These are phyloP conservation scores for Leucophenga montana DNA, from an alignment of 2,888 invertebrate genomes.

Conservation along the genomic window DNA sequence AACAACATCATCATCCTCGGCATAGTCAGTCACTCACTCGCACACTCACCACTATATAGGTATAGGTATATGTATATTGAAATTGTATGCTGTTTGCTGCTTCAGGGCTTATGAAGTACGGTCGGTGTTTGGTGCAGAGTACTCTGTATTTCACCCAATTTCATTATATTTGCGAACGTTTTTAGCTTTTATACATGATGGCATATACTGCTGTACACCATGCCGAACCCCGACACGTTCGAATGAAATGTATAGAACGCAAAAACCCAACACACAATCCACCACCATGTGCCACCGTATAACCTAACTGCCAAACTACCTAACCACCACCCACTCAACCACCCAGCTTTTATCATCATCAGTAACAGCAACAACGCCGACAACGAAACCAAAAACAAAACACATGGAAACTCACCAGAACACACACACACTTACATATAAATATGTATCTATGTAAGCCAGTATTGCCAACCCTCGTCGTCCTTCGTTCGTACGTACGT, in stretches of 20 bases:
- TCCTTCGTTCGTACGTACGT: background rate
- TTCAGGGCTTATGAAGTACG: background rate
- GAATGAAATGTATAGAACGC: conserved; percentile 25
- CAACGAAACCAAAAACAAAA: conserved; percentile 9
- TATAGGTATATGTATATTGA: conserved; percentile 10
- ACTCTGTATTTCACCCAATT: conserved; percentile 64
- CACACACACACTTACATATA: too few species aligned
- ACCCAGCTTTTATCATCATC: conserved; percentile 14
- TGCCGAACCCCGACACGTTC: background rate
- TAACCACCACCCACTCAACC: conserved; percentile 30
- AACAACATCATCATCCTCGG: background rate
- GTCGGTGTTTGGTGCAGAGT: conserved; percentile 7
- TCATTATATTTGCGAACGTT: conserved; percentile 68
- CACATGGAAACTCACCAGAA: too few species aligned
- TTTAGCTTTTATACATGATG: conserved; percentile 69
- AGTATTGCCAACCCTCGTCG: conserved; percentile 8
- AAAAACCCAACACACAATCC: conserved; percentile 20
- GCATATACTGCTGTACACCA: conserved; percentile 46
- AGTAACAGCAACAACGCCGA: background rate
- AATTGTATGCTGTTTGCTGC: background rate
- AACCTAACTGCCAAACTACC: conserved; percentile 17
- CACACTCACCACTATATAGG: background rate
- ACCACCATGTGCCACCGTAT: conserved; percentile 36
- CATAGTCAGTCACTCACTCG: too few species aligned
- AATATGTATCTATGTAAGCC: background rate